A percentile compares a stretch with the other conserved stretches of the same genome.
These are phyloP conservation scores for Chrysomallon squamiferum DNA, from an alignment of 1,140 invertebrate genomes.

Conservation along the genomic window DNA sequence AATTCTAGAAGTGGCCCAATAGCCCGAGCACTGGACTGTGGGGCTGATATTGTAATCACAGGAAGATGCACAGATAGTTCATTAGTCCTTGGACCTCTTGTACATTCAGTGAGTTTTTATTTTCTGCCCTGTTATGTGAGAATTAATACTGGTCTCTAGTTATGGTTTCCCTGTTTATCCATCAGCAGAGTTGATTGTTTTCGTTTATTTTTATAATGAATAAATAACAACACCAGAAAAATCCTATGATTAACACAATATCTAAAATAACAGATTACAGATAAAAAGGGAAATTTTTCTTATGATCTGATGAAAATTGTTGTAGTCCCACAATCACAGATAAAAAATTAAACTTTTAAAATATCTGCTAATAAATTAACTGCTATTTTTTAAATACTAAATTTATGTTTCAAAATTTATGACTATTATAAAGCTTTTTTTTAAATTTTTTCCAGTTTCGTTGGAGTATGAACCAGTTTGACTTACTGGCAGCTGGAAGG, in stretches of 20 bases:
- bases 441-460: constrained; percentile 58
- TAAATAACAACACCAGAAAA: too few relatives aligned
- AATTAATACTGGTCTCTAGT: not conserved
- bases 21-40: constrained; percentile 63
- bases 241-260: too few relatives aligned
- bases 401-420: too few relatives aligned
- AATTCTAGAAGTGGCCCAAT: constrained; percentile 65
- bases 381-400: too few relatives aligned
- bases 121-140: not conserved
- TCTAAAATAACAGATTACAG: too few relatives aligned
- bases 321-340: too few relatives aligned
- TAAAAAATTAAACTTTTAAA: too few relatives aligned
- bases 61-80: constrained; percentile 68
- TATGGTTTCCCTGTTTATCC: not conserved
- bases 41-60: constrained; percentile 68
- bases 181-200: not conserved
- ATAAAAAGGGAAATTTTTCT: too few relatives aligned
- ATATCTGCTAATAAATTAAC: too few relatives aligned
- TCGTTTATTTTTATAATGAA: constrained; percentile 9
- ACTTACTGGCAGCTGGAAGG: constrained; percentile 62
- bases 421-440: too few relatives aligned
- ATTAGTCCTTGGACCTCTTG: constrained; percentile 65
- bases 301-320: too few relatives aligned
- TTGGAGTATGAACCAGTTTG: constrained; percentile 63
- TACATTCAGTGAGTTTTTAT: constrained; percentile 60